Evolutionary conservation across 2,888 invertebrate species (phyloP).

Genomic region (Oligia strigilis): DNA sequence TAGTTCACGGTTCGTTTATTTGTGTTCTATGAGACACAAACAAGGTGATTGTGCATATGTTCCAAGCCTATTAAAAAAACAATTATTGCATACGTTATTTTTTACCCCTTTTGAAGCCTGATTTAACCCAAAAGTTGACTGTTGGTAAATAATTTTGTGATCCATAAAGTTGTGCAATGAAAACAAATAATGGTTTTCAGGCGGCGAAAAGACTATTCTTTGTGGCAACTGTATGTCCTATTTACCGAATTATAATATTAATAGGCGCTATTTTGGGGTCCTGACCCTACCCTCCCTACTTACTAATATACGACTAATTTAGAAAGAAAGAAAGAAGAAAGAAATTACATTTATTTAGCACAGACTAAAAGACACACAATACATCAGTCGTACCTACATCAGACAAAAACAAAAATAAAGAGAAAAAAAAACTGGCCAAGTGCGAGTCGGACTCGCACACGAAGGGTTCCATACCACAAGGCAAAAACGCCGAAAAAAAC

Average conservation of each 20-base stretch:
- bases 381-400: no score
- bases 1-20: slow-evolving; percentile 41
- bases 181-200: neutral
- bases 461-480: no score
- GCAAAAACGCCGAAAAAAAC: no score
- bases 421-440: no score
- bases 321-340: no score
- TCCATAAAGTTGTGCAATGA: neutral
- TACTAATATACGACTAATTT: neutral
- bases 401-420: no score
- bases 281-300: neutral
- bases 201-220: neutral
- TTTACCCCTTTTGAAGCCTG: neutral
- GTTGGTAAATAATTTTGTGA: neutral
- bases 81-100: neutral
- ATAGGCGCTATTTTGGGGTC: neutral
- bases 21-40: slow-evolving; percentile 1
- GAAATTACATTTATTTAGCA: no score
- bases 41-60: slow-evolving; percentile 8
- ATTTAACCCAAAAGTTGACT: neutral
- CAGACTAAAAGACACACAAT: no score
- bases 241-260: neutral
- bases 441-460: no score
- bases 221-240: neutral
- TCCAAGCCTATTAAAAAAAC: slow-evolving; percentile 5